Evolutionary conservation across 2,113 vertebrate genomes (phyloP).

Genomic region (Salvelinus fontinalis): DNA sequence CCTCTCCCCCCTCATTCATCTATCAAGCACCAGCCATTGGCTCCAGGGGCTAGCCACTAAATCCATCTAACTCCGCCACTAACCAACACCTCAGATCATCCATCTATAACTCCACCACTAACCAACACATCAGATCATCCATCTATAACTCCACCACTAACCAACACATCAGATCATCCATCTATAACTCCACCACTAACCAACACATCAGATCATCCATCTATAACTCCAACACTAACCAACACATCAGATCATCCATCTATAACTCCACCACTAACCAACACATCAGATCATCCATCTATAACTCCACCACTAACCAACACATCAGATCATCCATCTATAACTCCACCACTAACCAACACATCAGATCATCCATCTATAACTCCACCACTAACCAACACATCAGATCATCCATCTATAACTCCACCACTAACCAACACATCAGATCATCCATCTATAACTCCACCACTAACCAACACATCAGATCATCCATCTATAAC

Average conservation of each 20-base stretch:
- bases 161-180: constrained; percentile 53
- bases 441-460: constrained; percentile 23
- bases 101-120: constrained; percentile 36
- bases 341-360: constrained; percentile 57
- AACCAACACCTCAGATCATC: constrained; percentile 57
- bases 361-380: constrained; percentile 33
- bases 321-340: constrained; percentile 36
- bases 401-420: neutral
- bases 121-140: constrained; percentile 55
- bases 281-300: constrained; percentile 43
- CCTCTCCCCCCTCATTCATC: constrained; percentile 35
- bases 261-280: constrained; percentile 51
- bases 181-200: constrained; percentile 23
- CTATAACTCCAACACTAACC: constrained; percentile 47
- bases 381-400: constrained; percentile 25
- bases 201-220: too few species aligned
- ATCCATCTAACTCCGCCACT: constrained; percentile 45
- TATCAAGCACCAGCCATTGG: constrained; percentile 26
- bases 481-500: constrained; percentile 1
- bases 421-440: constrained; percentile 56
- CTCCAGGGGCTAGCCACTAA: constrained; percentile 33
- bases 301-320: constrained; percentile 54
- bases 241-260: constrained; percentile 50
- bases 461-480: constrained; percentile 51
- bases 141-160: constrained; percentile 43